These are phyloP conservation scores for Synergus japonicus DNA, from an alignment of 2,888 invertebrate genomes.

Conservation along the genomic window DNA sequence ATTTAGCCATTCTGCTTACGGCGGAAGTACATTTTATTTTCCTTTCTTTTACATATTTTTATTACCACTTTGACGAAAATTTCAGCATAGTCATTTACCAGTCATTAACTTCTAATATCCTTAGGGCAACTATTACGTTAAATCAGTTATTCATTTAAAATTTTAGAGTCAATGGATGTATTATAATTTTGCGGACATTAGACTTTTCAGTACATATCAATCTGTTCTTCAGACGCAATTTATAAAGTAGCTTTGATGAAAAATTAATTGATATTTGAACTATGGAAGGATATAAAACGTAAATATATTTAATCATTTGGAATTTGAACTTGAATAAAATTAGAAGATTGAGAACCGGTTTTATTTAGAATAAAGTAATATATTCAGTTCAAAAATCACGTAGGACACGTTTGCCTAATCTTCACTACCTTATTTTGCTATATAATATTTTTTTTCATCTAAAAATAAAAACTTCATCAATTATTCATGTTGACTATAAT, in stretches of 20 bases:
- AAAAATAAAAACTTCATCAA: neutral
- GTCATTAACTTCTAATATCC: neutral
- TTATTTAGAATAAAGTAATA: neutral
- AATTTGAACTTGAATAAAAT: neutral
- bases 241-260: neutral
- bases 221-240: neutral
- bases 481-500: no score
- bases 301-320: neutral
- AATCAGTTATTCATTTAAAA: neutral
- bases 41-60: neutral
- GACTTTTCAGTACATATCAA: neutral
- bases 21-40: conserved; percentile 44
- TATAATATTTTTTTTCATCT: neutral
- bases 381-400: neutral
- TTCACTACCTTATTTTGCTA: neutral
- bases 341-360: neutral
- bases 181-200: neutral
- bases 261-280: neutral
- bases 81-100: conserved; percentile 4
- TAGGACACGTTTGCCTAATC: neutral
- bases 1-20: conserved; percentile 14
- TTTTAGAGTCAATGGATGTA: neutral
- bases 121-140: neutral
- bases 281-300: neutral
- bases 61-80: neutral